A percentile compares a stretch with the other conserved stretches of the same genome.
These are phyloP conservation scores for Catharus ustulatus DNA, from an alignment of 2,797 vertebrate genomes.

Conservation along the genomic window DNA sequence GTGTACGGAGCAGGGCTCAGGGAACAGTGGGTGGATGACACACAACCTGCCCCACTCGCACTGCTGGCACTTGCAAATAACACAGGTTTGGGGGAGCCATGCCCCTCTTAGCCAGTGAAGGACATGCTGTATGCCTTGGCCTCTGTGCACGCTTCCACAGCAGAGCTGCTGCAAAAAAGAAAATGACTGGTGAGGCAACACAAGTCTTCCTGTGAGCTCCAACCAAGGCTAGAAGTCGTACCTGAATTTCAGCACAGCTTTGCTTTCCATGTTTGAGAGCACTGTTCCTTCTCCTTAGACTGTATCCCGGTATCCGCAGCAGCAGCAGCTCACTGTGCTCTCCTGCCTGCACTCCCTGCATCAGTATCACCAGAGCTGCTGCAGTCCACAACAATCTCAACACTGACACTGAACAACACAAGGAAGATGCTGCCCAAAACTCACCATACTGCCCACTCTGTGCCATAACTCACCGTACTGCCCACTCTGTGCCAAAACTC, in stretches of 20 bases:
- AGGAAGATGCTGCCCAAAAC: not conserved
- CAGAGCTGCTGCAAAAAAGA: not conserved
- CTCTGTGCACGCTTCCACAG: not conserved
- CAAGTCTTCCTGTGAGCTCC: rapidly evolving
- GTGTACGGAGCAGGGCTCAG: not conserved
- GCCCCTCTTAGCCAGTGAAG: not conserved
- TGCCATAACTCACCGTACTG: not conserved
- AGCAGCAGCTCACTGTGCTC: not conserved
- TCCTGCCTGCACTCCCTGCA: not conserved
- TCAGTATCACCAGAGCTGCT: not conserved
- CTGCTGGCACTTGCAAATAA: not conserved
- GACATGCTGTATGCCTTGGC: rapidly evolving
- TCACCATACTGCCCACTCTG: no score
- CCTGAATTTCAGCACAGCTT: not conserved
- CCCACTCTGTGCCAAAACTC: not conserved
- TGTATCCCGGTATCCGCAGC: not conserved
- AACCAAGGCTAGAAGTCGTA: not conserved
- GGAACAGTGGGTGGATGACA: conserved; percentile 58
- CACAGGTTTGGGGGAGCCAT: not conserved
- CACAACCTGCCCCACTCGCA: not conserved
- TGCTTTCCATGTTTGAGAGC: not conserved
- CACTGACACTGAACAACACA: not conserved
- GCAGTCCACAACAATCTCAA: not conserved
- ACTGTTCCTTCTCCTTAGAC: not conserved
- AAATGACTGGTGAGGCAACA: not conserved